Percentiles rank a stretch among this genome's conserved stretches.
Conservation (phyloP, 2,797 vertebrate species). For the Psittacula derbiana region DNA sequence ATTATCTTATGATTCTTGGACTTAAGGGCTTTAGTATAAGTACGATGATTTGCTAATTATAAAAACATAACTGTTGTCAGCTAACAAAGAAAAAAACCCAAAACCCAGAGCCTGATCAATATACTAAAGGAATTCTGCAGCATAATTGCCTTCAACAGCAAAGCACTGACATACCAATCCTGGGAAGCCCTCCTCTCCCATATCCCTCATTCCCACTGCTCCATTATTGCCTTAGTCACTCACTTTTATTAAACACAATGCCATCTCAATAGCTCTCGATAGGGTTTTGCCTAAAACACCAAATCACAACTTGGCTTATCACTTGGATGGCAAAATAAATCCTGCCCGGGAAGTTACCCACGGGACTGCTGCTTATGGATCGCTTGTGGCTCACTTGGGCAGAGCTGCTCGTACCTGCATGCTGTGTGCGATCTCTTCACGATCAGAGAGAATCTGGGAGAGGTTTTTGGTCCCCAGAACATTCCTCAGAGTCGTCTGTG, state of each 20-base stretch:
- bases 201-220: neutral
- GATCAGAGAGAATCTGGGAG: constrained; percentile 93
- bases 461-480: constrained; percentile 96
- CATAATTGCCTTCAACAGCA: neutral
- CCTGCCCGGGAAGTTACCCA: neutral
- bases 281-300: neutral
- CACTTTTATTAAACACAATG: neutral
- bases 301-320: neutral
- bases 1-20: neutral
- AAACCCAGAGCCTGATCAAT: neutral
- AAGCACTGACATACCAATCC: neutral
- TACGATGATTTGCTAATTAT: neutral
- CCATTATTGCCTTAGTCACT: neutral
- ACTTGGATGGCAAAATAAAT: neutral
- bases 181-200: neutral
- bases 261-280: neutral
- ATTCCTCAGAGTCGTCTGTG: constrained; percentile 93
- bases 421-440: constrained; percentile 92
- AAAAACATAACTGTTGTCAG: neutral
- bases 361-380: neutral
- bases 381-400: neutral
- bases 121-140: neutral
- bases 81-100: neutral
- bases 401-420: constrained; percentile 85
- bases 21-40: neutral